phyloP scores from a whole-genome alignment of 2,797 vertebrate genomes.

The Cephalopachus bancanus region DNA sequence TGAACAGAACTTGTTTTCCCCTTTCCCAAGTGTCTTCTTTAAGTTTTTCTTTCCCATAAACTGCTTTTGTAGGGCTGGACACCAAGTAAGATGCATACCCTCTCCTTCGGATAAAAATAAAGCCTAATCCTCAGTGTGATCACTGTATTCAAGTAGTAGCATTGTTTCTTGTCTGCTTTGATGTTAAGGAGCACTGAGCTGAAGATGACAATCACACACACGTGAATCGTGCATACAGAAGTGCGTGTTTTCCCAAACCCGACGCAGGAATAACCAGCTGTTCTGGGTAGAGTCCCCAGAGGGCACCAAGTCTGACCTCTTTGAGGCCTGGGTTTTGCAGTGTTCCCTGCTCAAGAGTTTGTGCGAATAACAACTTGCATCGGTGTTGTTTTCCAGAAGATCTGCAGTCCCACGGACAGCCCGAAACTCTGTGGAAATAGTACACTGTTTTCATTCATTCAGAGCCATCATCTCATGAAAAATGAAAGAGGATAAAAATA shows the following conservation, averaged over 20 bases:
- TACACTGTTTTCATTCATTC: background rate
- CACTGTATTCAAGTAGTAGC: background rate
- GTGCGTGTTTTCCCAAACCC: fast-evolving
- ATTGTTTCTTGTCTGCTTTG: background rate
- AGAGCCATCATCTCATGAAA: background rate
- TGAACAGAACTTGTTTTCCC: background rate
- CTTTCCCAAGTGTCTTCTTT: background rate
- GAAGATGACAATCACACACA: background rate
- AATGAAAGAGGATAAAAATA: background rate
- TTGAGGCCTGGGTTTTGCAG: background rate
- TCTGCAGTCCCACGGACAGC: background rate
- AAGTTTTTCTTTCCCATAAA: background rate
- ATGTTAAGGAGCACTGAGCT: background rate
- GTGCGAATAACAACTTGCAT: background rate
- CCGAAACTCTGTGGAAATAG: background rate
- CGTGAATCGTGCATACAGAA: background rate
- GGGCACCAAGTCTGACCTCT: background rate
- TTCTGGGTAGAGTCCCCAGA: no score
- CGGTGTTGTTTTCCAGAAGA: background rate
- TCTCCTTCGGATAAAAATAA: background rate
- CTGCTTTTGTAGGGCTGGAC: background rate
- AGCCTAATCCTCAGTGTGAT: background rate
- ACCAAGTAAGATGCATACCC: background rate
- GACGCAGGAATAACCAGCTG: background rate
- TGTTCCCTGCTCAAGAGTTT: background rate